These are phyloP conservation scores for Troides aeacus DNA, from an alignment of 2,888 invertebrate species.

Conservation along the genomic window DNA sequence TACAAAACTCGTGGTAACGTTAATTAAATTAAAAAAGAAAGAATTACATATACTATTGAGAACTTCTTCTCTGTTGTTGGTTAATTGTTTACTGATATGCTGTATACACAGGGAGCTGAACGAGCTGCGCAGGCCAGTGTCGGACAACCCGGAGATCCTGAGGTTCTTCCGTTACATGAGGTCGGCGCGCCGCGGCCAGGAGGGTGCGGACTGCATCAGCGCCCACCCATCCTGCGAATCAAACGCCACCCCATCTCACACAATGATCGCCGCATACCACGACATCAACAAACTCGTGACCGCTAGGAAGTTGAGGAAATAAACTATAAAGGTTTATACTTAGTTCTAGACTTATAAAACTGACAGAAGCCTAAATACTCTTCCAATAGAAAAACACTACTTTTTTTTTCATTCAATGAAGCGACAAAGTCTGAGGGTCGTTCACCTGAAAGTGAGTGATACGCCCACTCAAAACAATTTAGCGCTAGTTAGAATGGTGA, in stretches of 20 bases:
- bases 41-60: too few relatives aligned
- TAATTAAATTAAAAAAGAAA: too few relatives aligned
- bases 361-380: too few relatives aligned
- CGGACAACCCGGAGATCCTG: constrained; percentile 92
- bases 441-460: too few relatives aligned
- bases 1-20: too few relatives aligned
- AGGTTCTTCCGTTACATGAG: constrained; percentile 95
- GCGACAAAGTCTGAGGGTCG: too few relatives aligned
- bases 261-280: constrained; percentile 92
- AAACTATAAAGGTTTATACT: constrained; percentile 23
- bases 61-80: too few relatives aligned
- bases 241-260: constrained; percentile 84
- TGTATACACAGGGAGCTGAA: constrained; percentile 85
- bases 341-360: neutral
- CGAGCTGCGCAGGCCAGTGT: constrained; percentile 90
- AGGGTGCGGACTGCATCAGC: constrained; percentile 86
- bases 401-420: too few relatives aligned
- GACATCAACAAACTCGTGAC: constrained; percentile 93
- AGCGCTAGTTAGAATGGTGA: too few relatives aligned
- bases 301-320: constrained; percentile 82
- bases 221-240: constrained; percentile 83
- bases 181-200: constrained; percentile 91
- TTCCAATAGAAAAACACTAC: too few relatives aligned
- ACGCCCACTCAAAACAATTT: too few relatives aligned
- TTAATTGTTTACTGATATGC: neutral